phyloP scores from a whole-genome alignment of 1,140 invertebrate genomes.

The Ctenoplectra terminalis region DNA sequence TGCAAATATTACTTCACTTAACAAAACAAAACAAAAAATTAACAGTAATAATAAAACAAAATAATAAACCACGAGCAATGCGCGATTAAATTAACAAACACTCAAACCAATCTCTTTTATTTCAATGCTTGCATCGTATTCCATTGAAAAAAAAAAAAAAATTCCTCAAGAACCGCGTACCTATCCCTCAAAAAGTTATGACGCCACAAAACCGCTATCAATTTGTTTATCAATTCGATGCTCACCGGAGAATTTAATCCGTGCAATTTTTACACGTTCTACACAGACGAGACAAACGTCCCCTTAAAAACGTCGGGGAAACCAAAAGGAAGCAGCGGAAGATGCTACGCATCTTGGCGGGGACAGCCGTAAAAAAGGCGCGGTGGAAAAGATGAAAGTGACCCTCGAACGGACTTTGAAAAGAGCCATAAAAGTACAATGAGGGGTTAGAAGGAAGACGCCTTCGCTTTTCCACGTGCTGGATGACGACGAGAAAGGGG shows the following conservation, averaged over 20 bases:
- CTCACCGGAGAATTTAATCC: background rate
- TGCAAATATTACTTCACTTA: too few relatives aligned
- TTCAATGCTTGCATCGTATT: too few relatives aligned
- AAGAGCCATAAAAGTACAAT: slow-evolving; percentile 68
- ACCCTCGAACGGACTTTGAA: slow-evolving; percentile 59
- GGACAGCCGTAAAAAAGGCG: slow-evolving; percentile 45
- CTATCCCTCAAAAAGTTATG: too few relatives aligned
- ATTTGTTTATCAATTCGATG: background rate
- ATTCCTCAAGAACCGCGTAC: background rate
- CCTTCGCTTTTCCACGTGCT: slow-evolving; percentile 51
- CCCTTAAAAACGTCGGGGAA: background rate
- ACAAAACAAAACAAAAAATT: too few relatives aligned
- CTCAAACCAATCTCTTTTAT: too few relatives aligned
- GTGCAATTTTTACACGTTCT: slow-evolving; percentile 9
- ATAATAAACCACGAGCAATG: too few relatives aligned
- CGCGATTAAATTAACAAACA: too few relatives aligned
- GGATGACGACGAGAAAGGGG: background rate
- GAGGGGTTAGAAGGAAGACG: slow-evolving; percentile 50
- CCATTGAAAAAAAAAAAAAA: background rate
- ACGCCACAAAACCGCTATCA: background rate
- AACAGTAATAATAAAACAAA: too few relatives aligned
- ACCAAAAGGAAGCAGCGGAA: background rate
- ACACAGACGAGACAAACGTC: background rate
- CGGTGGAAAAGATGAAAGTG: slow-evolving; percentile 57
- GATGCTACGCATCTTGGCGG: slow-evolving; percentile 26